Evolutionary conservation across 2,888 invertebrate genomes (phyloP), one percentile per base, ranked within the genome.

Genomic region (Drosophila maculinotata): DNA sequence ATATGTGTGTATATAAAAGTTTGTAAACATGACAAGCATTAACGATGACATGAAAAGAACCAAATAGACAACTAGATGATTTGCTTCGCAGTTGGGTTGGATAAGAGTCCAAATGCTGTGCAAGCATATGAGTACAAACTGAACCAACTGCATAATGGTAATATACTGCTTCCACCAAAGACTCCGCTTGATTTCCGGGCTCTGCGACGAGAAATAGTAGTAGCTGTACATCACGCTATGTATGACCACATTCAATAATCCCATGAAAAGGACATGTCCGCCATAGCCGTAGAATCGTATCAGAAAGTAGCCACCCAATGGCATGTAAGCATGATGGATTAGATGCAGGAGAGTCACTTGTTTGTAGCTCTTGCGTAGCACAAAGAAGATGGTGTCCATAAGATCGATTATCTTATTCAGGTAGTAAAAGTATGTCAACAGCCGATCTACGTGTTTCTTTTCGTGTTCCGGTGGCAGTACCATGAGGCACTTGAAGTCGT

Each of bases 371-470:
- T 83, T 78, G 3, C 77, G 76, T 5, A 78, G 64, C 6, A 79
- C 84, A 10, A 78, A 72, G 31, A 83, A 78, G 1, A 78, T 8
- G 0, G 84, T 78, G 35, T 83, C 78, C 28, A 68, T 1, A 9
- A 78, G 41, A 45, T 83, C 84, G 0, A 76, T 2, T 1, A 79
- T 7, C 39, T 83, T 77, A 17, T 77, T 77, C 7, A 64, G 23
- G 3, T 66, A 74, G 12, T 79, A 36, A 1, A 10, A 5, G 15
- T 36, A 36, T 5, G 15, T 0, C 9, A 36, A 0, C 10, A 0
- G 1, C 5, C 5, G 15, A 5, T 36, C 36, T 1, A 0, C 0
- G 6, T 10, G 2, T 2, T 6, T 17, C 3, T 10, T 9, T 9
- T 36, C 2, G 36, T 36, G 36, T 1, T 17, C 36, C 36, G 1